These are phyloP conservation scores for Anguilla anguilla DNA, from an alignment of 2,797 vertebrate genomes.

Conservation along the genomic window DNA sequence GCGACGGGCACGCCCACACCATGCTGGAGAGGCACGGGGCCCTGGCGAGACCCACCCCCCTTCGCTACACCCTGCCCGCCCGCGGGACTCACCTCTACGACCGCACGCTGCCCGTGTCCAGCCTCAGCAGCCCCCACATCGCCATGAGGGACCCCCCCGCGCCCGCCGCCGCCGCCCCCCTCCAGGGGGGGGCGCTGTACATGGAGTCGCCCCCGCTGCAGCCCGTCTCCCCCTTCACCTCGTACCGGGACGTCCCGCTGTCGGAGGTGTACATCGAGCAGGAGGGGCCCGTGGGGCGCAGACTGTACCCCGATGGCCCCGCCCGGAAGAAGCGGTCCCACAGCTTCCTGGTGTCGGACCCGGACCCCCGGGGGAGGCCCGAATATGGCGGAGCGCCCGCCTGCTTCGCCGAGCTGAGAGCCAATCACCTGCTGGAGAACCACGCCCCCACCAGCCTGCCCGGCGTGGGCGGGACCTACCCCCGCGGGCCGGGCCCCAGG, in stretches of 20 bases:
- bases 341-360: constrained; percentile 63
- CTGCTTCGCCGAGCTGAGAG: constrained; percentile 71
- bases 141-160: constrained; percentile 69
- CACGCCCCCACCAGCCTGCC: constrained; percentile 61
- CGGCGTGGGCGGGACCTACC: constrained; percentile 73
- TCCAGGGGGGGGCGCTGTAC: constrained; percentile 66
- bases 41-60: constrained; percentile 58
- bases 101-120: constrained; percentile 75
- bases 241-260: constrained; percentile 73
- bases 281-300: constrained; percentile 61
- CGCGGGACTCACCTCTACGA: constrained; percentile 67
- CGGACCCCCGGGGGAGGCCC: constrained; percentile 59
- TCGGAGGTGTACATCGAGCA: constrained; percentile 78
- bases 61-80: constrained; percentile 70
- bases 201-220: constrained; percentile 69
- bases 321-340: constrained; percentile 67
- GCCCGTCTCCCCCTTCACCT: constrained; percentile 62
- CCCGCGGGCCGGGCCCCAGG: constrained; percentile 61
- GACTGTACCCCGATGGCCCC: constrained; percentile 64
- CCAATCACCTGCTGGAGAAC: constrained; percentile 73
- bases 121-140: constrained; percentile 76
- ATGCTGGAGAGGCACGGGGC: constrained; percentile 68
- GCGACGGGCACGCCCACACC: constrained; percentile 57
- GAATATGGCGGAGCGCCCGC: constrained; percentile 69
- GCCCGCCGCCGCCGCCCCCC: constrained; percentile 45